Base-by-base conservation (phyloP, 2,888 invertebrate genomes). In the Pterobdella sp. region DNA sequence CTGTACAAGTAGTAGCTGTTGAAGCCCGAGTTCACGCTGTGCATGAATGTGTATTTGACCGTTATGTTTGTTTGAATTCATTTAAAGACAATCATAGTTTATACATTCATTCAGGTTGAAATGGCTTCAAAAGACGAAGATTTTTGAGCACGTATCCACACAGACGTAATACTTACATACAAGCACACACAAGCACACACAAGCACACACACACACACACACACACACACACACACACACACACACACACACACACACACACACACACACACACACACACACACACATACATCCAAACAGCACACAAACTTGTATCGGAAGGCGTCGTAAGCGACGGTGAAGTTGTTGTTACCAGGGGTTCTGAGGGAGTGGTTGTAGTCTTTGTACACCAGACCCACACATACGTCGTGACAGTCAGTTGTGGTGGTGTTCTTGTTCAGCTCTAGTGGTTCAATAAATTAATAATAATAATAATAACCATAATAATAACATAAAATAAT, bases 141-240 rank as follows among this genome's bases (percentile, higher is more conserved):
- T n/a, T n/a, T n/a, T n/a, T n/a, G n/a, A n/a, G n/a, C n/a, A n/a
- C 60, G 3, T 26, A 18, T 18, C 7, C 60, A 22, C n/a, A 4
- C 60, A 7, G 18, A 56, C 60, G 4, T 26, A 56, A 26, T 26
- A 4, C 3, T 14, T 26, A 22, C 60, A 22, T 22, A 22, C 60
- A 22, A 22, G 3, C 60, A 14, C 65, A 65, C n/a, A 14, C 65
- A 7, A 18, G 18, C 10, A 65, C 32, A 10, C 10, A 3, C 35
- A 65, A 22, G 18, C 4, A 65, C 65, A 14, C 35, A 29, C 65
- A 14, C n/a, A 7, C 10, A 3, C 35, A 65, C 65, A 14, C n/a
- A 65, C 65, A 14, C 35, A 65, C 65, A 14, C 35, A 65, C 29
- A 63, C 31, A 63, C 63, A 7, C 31, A 63, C 63, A 7, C 31